These are phyloP conservation scores for Podarcis siculus DNA, from an alignment of 2,797 vertebrate genomes.

Conservation along the genomic window DNA sequence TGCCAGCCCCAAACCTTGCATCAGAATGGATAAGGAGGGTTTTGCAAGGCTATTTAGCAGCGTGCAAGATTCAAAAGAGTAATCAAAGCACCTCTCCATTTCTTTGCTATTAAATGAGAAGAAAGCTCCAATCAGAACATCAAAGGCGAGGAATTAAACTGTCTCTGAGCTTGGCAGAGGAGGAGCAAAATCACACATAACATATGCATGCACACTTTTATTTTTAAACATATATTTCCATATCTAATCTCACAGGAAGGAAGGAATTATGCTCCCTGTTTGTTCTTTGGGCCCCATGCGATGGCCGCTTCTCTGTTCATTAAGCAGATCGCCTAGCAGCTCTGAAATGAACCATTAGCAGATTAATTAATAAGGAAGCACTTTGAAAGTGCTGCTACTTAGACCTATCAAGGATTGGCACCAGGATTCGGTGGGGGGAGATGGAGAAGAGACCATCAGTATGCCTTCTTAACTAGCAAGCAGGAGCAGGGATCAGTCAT, in stretches of 20 bases:
- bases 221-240: neutral
- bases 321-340: neutral
- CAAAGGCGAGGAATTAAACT: slow-evolving; percentile 62
- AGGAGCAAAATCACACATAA: neutral
- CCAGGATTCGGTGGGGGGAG: too few species aligned
- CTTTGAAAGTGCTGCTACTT: neutral
- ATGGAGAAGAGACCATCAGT: too few species aligned
- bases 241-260: neutral
- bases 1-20: neutral
- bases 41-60: slow-evolving; percentile 59
- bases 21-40: neutral
- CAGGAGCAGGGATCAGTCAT: neutral
- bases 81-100: slow-evolving; percentile 59
- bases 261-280: neutral
- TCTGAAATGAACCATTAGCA: neutral
- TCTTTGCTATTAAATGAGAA: slow-evolving; percentile 69
- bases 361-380: neutral
- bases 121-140: slow-evolving; percentile 70
- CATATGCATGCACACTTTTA: neutral
- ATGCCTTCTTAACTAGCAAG: neutral
- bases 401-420: too few species aligned
- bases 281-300: neutral
- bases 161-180: slow-evolving; percentile 44
- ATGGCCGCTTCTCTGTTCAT: neutral
- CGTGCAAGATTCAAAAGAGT: slow-evolving; percentile 49